phyloP scores from a whole-genome alignment of 2,113 vertebrate species.

The Rhynchopsitta pachyrhyncha region DNA sequence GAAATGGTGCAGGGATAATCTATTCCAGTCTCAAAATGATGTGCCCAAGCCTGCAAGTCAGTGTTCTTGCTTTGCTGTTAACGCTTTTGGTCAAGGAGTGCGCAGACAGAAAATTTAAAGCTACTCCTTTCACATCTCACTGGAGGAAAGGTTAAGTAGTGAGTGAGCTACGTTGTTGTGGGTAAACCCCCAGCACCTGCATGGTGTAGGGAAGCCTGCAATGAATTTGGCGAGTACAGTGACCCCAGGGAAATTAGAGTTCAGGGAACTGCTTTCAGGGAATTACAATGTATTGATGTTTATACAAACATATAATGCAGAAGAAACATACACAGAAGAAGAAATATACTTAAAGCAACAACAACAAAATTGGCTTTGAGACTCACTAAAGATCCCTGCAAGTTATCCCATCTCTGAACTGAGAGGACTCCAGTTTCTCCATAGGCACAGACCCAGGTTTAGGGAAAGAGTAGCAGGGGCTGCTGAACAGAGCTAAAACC shows the following conservation, averaged over 20 bases:
- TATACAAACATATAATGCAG: not conserved
- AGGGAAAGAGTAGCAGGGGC: not conserved
- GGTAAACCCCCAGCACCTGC: not conserved
- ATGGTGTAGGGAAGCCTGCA: not conserved
- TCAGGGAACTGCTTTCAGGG: not conserved
- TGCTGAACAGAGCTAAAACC: not conserved
- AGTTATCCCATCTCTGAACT: not conserved
- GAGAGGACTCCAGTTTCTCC: not conserved
- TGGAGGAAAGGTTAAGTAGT: not conserved
- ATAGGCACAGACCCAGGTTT: not conserved
- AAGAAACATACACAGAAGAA: not conserved
- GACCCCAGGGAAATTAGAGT: not conserved
- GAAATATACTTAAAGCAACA: not conserved
- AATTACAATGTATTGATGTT: not conserved
- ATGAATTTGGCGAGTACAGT: not conserved
- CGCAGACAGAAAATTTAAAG: not conserved
- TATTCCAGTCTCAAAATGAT: not conserved
- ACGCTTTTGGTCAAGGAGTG: not conserved
- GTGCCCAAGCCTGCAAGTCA: not conserved
- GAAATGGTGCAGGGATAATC: not conserved
- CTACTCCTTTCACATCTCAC: not conserved
- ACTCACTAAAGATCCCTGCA: not conserved
- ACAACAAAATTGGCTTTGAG: not conserved
- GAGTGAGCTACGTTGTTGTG: not conserved
- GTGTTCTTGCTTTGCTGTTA: not conserved